A percentile compares a stretch with the other conserved stretches of the same genome.
Evolutionary conservation across 2,113 vertebrate species (phyloP).

Genomic region (Crypturellus undulatus): DNA sequence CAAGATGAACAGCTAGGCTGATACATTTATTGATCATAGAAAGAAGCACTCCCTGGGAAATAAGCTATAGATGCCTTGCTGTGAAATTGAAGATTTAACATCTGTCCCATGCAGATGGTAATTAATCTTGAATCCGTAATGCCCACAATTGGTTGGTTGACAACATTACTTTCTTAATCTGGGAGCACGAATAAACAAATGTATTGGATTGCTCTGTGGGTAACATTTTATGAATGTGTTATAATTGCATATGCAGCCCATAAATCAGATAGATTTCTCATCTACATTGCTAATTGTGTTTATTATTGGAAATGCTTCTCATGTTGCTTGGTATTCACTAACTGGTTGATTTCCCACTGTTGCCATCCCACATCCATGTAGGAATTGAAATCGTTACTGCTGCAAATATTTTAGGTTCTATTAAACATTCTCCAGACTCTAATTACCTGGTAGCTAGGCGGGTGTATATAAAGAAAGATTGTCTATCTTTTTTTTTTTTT

Average conservation of each 20-base stretch:
- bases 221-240: slow-evolving; percentile 66
- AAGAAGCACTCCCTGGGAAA: slow-evolving; percentile 70
- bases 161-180: slow-evolving; percentile 59
- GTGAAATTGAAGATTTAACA: slow-evolving; percentile 75
- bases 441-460: background rate
- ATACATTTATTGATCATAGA: slow-evolving; percentile 77
- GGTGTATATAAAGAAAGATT: background rate
- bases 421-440: background rate
- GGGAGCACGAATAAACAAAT: slow-evolving; percentile 48
- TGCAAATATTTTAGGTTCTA: slow-evolving; percentile 26
- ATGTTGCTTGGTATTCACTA: slow-evolving; percentile 51
- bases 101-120: slow-evolving; percentile 72
- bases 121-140: slow-evolving; percentile 75
- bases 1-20: slow-evolving; percentile 75
- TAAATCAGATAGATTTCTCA: slow-evolving; percentile 70
- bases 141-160: slow-evolving; percentile 44
- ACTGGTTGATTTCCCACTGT: slow-evolving; percentile 56
- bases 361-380: background rate
- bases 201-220: slow-evolving; percentile 45
- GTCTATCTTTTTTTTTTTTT: background rate
- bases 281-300: slow-evolving; percentile 57
- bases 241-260: slow-evolving; percentile 55
- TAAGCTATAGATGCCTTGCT: slow-evolving; percentile 53
- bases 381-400: slow-evolving; percentile 13
- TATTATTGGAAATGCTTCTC: slow-evolving; percentile 66